Conservation (phyloP, 2,113 vertebrate genomes). For the Dasyornis broadbenti region DNA sequence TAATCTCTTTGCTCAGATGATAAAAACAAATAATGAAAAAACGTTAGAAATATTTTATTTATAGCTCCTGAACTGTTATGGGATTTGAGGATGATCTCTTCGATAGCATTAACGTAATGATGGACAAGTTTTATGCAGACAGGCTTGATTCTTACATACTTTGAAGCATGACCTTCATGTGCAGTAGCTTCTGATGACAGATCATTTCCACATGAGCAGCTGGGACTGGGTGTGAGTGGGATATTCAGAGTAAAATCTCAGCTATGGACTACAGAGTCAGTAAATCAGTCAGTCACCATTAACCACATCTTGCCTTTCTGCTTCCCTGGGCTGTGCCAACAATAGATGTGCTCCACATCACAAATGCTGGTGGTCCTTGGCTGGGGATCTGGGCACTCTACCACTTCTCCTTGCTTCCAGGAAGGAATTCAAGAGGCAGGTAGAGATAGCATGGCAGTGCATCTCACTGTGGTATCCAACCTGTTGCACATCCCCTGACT, state of each 20-base stretch:
- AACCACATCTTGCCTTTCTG: not conserved
- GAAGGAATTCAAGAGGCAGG: not conserved
- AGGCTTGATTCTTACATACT: not conserved
- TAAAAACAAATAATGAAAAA: not conserved
- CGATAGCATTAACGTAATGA: not conserved
- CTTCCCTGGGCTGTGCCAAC: not conserved
- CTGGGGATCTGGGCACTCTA: not conserved
- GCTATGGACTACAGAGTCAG: not conserved
- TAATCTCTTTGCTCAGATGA: not conserved
- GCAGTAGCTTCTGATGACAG: not conserved
- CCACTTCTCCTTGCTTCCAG: not conserved
- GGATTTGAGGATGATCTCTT: not conserved
- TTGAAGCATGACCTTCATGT: rapidly evolving
- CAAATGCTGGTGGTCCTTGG: not conserved
- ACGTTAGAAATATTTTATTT: not conserved
- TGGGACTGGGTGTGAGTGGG: not conserved
- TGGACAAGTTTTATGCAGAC: not conserved
- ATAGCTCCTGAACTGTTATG: not conserved
- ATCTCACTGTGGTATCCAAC: too few relatives aligned
- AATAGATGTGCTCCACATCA: not conserved
- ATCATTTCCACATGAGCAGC: not conserved
- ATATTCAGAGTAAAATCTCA: not conserved
- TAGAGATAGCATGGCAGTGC: not conserved
- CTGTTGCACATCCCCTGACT: not conserved
- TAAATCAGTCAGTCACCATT: not conserved